phyloP scores from a whole-genome alignment of 2,888 invertebrate genomes.

The Phengaris alcon region DNA sequence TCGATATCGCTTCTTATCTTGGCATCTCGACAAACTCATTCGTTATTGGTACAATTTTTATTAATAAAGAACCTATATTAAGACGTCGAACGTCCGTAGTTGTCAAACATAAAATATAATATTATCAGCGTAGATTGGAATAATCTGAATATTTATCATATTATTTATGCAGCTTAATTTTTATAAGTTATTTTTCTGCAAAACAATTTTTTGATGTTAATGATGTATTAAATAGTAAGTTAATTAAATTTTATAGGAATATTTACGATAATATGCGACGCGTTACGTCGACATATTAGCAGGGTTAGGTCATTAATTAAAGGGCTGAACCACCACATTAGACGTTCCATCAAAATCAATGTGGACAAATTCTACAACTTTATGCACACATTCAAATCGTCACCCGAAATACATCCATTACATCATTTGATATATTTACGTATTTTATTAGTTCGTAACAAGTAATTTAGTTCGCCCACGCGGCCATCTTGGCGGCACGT shows the following conservation, averaged over 20 bases:
- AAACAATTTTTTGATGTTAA: no score
- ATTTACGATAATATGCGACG: no score
- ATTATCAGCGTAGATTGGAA: not conserved
- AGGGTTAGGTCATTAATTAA: no score
- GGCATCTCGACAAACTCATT: constrained; percentile 12
- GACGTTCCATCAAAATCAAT: no score
- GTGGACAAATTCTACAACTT: no score
- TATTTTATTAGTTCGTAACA: constrained; percentile 24
- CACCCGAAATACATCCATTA: constrained; percentile 7
- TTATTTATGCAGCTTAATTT: not conserved
- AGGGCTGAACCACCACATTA: no score
- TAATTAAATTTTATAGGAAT: no score
- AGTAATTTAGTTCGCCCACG: constrained; percentile 24
- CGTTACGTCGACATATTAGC: no score
- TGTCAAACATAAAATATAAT: not conserved
- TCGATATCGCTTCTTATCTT: constrained; percentile 20
- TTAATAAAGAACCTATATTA: not conserved
- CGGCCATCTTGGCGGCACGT: constrained; percentile 34
- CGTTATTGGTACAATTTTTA: constrained; percentile 4
- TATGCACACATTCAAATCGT: not conserved
- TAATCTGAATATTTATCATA: not conserved
- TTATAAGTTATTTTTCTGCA: no score
- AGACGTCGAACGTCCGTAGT: not conserved
- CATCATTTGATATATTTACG: not conserved
- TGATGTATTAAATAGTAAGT: no score